Evolutionary conservation across 23 tunicate genomes (phyloP).

Genomic region (Oikopleura albicans): DNA sequence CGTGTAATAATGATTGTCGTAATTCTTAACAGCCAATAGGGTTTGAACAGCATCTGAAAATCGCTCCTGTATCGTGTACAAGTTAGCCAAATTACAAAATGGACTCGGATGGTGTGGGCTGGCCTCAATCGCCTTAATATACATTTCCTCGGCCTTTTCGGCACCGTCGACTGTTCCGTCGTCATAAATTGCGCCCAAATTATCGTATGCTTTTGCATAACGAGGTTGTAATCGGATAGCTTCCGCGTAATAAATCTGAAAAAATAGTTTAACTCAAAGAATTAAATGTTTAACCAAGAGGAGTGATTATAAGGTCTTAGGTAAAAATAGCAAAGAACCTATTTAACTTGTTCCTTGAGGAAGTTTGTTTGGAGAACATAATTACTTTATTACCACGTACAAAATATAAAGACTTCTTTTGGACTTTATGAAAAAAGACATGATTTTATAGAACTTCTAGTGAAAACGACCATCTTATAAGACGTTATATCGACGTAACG

Average conservation of each 20-base stretch:
- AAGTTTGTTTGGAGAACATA: too few relatives aligned
- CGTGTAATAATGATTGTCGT: background rate
- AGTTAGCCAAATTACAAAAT: background rate
- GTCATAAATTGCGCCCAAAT: background rate
- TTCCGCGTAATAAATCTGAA: background rate
- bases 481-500: too few relatives aligned
- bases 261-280: too few relatives aligned
- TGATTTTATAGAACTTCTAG: too few relatives aligned
- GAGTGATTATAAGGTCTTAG: too few relatives aligned
- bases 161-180: slow-evolving; percentile 7
- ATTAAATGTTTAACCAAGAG: too few relatives aligned
- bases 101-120: slow-evolving; percentile 11
- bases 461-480: too few relatives aligned
- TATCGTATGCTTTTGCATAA: slow-evolving; percentile 11
- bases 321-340: too few relatives aligned
- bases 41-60: background rate
- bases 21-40: background rate
- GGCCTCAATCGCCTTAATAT: background rate
- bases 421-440: too few relatives aligned
- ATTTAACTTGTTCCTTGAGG: too few relatives aligned
- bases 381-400: too few relatives aligned
- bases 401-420: too few relatives aligned
- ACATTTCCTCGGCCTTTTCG: background rate
- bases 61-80: background rate
- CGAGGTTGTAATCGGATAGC: background rate